Percentiles rank a stretch among this genome's conserved stretches.
Evolutionary conservation across 2,113 vertebrate genomes (phyloP).

Genomic region (Mormyrus iriodes): DNA sequence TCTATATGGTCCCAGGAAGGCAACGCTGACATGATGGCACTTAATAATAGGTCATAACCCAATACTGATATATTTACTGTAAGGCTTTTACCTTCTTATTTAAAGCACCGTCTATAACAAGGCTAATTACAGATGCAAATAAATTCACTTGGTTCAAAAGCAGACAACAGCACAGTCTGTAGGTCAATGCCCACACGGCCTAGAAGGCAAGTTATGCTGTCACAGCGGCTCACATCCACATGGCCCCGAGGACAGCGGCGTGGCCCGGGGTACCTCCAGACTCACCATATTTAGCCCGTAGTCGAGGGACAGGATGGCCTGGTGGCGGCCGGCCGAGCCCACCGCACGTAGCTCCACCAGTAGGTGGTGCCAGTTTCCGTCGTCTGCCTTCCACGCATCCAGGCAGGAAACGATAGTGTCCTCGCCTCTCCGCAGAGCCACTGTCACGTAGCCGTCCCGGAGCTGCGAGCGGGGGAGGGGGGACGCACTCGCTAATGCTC

Average conservation of each 20-base stretch:
- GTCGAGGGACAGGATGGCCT: conserved; percentile 71
- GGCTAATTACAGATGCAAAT: not conserved
- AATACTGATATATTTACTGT: not conserved
- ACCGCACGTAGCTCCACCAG: conserved; percentile 67
- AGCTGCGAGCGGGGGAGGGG: conserved; percentile 55
- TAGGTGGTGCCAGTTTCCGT: conserved; percentile 82
- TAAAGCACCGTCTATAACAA: too few relatives aligned
- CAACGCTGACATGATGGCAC: not conserved
- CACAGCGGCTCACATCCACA: not conserved
- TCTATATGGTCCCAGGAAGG: not conserved
- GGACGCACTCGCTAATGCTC: not conserved
- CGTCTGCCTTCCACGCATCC: conserved; percentile 70
- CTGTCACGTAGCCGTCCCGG: conserved; percentile 66
- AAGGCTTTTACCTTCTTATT: too few relatives aligned
- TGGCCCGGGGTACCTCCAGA: not conserved
- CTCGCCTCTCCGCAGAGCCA: conserved; percentile 66
- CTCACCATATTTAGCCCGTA: conserved; percentile 76
- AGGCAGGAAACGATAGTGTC: conserved; percentile 64
- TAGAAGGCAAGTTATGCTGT: not conserved
- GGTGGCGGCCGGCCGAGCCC: conserved; percentile 35
- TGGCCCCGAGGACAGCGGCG: not conserved
- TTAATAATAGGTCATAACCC: not conserved
- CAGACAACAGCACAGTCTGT: not conserved
- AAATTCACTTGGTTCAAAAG: not conserved
- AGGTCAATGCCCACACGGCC: not conserved